Evolutionary conservation across 2,113 vertebrate species (phyloP), one percentile per base, ranked within the genome.

Genomic region (Prochilodus magdalenae): DNA sequence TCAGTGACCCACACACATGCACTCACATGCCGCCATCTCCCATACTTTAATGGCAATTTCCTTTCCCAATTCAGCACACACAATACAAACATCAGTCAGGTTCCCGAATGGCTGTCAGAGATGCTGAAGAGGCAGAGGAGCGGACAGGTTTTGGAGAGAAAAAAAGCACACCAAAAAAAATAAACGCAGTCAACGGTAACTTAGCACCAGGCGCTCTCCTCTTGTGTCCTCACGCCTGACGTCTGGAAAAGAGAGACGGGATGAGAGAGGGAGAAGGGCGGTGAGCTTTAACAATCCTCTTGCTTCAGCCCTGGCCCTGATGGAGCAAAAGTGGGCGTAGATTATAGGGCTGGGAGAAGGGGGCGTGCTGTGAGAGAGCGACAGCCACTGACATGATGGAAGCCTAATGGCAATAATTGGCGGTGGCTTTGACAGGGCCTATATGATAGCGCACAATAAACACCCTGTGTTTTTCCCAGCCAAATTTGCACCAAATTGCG

Each of bases 401-500:
- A 95, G 95, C 94, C 96, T 98, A 98, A 99, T 99, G 96, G 97
- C 95, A 96, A 96, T 99, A 99, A 99, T 99, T 99, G 97, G 95
- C 89, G 92, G 93, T 95, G 93, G 95, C 94, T 98, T 97, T 99
- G 98, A 99, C 98, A 99, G 98, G 96, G 90, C 95, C 95, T 96
- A 95, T 97, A 98, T 97, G 97, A 97, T 96, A 86, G 96, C 95
- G 94, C 96, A 94, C 94, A 95, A 94, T 95, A 95, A 95, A 96
- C 96, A 96, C 94, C 85, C 87, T 77, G 93, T 93, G 93, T 95
- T 94, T 96, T 97, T 96, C 77, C 96, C 95, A 96, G 94, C 93
- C 94, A 97, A 95, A 99, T 98, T 97, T 98, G 96, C 97, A 98
- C 96, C 97, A 99, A 99, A 99, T 99, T 99, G 97, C 96, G 94